Base-by-base conservation (phyloP, 2,797 vertebrate species). In the Siniperca obscura region DNA sequence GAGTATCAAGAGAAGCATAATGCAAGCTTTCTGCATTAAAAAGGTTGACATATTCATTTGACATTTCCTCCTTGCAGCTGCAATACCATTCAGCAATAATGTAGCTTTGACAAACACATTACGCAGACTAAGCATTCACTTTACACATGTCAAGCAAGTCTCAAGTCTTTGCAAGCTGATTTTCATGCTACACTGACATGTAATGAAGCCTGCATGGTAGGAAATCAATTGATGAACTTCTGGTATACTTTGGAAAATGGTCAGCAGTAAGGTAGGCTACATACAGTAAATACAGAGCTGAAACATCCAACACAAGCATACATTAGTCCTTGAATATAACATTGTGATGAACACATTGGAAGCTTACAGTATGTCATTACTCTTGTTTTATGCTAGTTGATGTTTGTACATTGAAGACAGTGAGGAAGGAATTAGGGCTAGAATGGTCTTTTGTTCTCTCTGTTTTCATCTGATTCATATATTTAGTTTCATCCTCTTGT, bases 381-480 rank as follows among this genome's bases (percentile, higher is more conserved):
- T 70, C n/a, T 25, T 5, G 12, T 42, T 80, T 66, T 21, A 56
- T 72, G 64, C 3, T 4, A 9, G 22, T 4, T 52, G 70, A 80
- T 74, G 60, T 52, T 80, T 56, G n/a, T 38, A 70, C 42, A 73
- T 10, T 46, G 34, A 79, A 50, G 38, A 60, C 19, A 53, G 27
- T 34, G 22, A 69, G 48, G 36, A 75, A 59, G 10, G 19, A n/a
- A 69, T 74, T 50, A 71, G 16, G 53, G n/a, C 62, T 17, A 53
- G 8, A 60, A 61, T 36, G 19, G 56, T 25, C 27, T 57, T 73
- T 70, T 83, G 57, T 82, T 76, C 46, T 65, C 46, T 69, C 34
- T 38, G 30, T 69, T 86, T 84, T 80, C 42, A 82, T 65, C 50
- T 56, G 53, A 85, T 67, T 88, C 55, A 60, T 81, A 74, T 59